Percentiles rank a stretch among this genome's conserved stretches.
Conservation (phyloP, 2,888 invertebrate species). For the Ellobium chinense region DNA sequence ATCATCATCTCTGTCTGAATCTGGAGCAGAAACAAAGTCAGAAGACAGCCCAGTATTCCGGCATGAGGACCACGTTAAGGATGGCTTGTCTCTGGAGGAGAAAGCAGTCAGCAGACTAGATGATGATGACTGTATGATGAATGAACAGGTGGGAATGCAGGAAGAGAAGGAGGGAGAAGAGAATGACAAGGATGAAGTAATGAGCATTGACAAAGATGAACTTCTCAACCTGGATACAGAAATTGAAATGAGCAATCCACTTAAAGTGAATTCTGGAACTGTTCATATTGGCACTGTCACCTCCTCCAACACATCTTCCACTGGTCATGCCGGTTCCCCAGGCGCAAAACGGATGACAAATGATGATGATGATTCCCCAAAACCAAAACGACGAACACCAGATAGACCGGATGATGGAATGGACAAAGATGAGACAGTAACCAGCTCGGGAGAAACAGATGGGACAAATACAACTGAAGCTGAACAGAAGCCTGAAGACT, state of each 20-base stretch:
- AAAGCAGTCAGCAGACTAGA: not conserved
- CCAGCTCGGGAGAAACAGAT: not conserved
- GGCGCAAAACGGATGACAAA: slow-evolving; percentile 10
- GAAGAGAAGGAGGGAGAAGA: not conserved
- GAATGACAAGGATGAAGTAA: slow-evolving; percentile 7
- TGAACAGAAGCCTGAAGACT: slow-evolving; percentile 1
- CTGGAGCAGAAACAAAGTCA: not conserved
- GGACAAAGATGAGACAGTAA: not conserved
- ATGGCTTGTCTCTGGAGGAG: not conserved
- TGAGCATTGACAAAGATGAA: slow-evolving; percentile 21
- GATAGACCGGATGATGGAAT: slow-evolving; percentile 12
- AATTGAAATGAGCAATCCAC: slow-evolving; percentile 3
- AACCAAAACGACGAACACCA: slow-evolving; percentile 33
- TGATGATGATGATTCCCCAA: slow-evolving; percentile 34
- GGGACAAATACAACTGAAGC: not conserved
- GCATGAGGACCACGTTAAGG: not conserved
- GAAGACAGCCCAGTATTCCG: not conserved
- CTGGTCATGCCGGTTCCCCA: slow-evolving; percentile 1
- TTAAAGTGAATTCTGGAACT: not conserved
- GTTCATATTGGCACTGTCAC: not conserved
- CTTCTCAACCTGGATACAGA: not conserved
- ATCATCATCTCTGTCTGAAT: slow-evolving; percentile 48
- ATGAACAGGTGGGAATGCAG: not conserved
- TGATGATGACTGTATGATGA: slow-evolving; percentile 1
- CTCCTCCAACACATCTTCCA: not conserved